Evolutionary conservation across 2,888 invertebrate genomes (phyloP).

Genomic region (Ernsta delagoae): DNA sequence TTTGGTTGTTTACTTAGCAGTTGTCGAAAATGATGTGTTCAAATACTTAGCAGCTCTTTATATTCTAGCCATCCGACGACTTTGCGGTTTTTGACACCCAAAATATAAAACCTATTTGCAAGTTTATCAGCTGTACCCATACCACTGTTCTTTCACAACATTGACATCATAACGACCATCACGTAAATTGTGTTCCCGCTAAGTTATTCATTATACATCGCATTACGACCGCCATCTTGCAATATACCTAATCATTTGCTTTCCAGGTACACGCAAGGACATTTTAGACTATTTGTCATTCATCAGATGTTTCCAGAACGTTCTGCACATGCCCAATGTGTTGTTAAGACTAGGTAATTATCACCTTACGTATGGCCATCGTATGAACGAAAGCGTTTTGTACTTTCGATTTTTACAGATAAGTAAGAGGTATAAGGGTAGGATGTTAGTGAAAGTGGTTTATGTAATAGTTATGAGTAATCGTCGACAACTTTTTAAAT

Average conservation of each 20-base stretch:
- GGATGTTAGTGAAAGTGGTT: constrained; percentile 20
- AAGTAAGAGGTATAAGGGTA: constrained; percentile 18
- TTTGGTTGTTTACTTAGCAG: too few species aligned
- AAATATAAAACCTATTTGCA: constrained; percentile 20
- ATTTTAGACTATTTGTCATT: constrained; percentile 51
- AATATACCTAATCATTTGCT: constrained; percentile 64
- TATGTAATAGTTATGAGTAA: constrained; percentile 14
- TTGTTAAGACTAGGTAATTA: too few species aligned
- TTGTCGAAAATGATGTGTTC: too few species aligned
- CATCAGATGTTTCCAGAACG: constrained; percentile 48
- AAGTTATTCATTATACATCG: constrained; percentile 62
- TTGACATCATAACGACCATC: constrained; percentile 32
- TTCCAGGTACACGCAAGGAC: constrained; percentile 63
- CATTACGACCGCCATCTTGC: constrained; percentile 66
- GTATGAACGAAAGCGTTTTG: too few species aligned
- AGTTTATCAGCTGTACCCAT: constrained; percentile 6
- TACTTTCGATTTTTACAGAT: too few species aligned
- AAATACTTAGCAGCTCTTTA: neutral
- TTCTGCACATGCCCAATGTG: neutral
- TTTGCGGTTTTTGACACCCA: constrained; percentile 6
- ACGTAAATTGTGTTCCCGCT: constrained; percentile 41
- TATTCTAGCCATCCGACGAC: neutral
- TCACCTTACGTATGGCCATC: too few species aligned
- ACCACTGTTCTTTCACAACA: constrained; percentile 23
- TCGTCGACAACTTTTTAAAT: constrained; percentile 5